Percentiles rank a stretch among this genome's conserved stretches.
These are phyloP conservation scores for Eurois occulta DNA, from an alignment of 2,888 invertebrate species.

Conservation along the genomic window DNA sequence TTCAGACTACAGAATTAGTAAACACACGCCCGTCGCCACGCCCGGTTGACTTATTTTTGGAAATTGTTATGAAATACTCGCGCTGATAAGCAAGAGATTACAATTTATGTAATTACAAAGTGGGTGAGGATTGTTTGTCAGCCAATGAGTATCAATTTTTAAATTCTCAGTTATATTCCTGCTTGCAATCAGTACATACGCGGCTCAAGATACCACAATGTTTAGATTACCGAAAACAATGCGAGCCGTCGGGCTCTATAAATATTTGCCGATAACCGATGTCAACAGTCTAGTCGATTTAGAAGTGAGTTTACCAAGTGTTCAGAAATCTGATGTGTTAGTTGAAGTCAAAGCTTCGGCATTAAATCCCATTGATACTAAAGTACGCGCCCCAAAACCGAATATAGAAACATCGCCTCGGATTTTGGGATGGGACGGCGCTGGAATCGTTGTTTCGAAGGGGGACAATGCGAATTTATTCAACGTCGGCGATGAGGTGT, in stretches of 20 bases:
- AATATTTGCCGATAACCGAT: constrained; percentile 84
- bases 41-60: constrained; percentile 5
- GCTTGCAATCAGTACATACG: constrained; percentile 32
- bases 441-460: constrained; percentile 81
- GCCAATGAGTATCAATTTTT: constrained; percentile 25
- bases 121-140: constrained; percentile 26
- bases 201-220: constrained; percentile 55
- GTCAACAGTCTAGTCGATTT: constrained; percentile 82
- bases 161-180: constrained; percentile 42
- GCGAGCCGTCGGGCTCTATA: constrained; percentile 85
- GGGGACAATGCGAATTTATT: constrained; percentile 76
- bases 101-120: not conserved
- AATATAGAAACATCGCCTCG: constrained; percentile 76
- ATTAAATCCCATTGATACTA: constrained; percentile 86
- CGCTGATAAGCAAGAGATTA: constrained; percentile 23
- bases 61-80: constrained; percentile 34
- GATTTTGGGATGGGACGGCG: constrained; percentile 85
- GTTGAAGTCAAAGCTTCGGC: constrained; percentile 85
- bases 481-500: constrained; percentile 84
- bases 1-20: constrained; percentile 40
- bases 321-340: constrained; percentile 79
- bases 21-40: constrained; percentile 7
- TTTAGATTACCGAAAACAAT: constrained; percentile 80
- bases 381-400: constrained; percentile 82
- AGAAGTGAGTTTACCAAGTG: constrained; percentile 78